Evolutionary conservation across 2,797 vertebrate species (phyloP).

Genomic region (Pipistrellus pygmaeus): DNA sequence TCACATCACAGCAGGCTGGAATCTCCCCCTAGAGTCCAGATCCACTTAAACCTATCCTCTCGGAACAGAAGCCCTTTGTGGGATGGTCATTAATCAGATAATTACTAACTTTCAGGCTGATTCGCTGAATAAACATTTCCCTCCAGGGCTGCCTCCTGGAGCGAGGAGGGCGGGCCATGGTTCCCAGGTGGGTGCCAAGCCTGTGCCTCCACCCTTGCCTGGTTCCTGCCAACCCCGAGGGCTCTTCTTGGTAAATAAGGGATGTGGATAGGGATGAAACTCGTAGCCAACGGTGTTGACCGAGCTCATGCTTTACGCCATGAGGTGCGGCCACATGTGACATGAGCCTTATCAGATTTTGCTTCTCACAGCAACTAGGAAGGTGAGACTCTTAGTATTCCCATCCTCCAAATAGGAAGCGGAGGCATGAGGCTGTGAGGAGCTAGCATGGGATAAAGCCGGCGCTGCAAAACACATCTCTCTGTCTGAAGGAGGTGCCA

Average conservation of each 20-base stretch:
- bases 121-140: constrained; percentile 30
- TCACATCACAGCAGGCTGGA: constrained; percentile 62
- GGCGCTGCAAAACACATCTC: neutral
- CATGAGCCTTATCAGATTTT: neutral
- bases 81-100: constrained; percentile 63
- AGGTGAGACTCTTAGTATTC: neutral
- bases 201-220: neutral
- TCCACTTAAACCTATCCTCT: constrained; percentile 3
- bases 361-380: neutral
- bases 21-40: constrained; percentile 57
- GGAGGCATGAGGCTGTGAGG: neutral
- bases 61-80: constrained; percentile 34
- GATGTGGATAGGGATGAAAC: neutral
- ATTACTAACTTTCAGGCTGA: constrained; percentile 43
- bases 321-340: rapidly evolving
- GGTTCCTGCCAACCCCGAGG: rapidly evolving
- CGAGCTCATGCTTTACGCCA: neutral
- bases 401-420: neutral
- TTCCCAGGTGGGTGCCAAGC: neutral
- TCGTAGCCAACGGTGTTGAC: neutral
- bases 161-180: neutral
- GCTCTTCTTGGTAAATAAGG: neutral
- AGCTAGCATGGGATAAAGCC: neutral
- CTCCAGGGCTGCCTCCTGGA: neutral
- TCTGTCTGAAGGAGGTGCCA: neutral